phyloP scores from a whole-genome alignment of 2,797 vertebrate genomes.

The Danio kyathit region DNA sequence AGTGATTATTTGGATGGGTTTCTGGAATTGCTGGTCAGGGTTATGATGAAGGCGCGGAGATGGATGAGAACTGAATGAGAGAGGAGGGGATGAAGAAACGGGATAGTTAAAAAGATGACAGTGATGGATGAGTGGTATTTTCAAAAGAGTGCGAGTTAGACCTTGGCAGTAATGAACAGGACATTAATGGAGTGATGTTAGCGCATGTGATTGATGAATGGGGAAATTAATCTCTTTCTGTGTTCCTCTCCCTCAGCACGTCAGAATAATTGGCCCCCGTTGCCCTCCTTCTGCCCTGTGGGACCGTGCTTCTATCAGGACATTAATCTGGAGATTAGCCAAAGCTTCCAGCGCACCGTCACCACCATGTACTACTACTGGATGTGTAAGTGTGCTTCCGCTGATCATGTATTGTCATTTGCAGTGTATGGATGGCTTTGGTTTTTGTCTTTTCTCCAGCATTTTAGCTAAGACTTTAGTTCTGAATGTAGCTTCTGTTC shows the following conservation, averaged over 20 bases:
- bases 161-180: conserved; percentile 1
- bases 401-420: background rate
- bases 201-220: conserved; percentile 10
- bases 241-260: conserved; percentile 74
- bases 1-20: conserved; percentile 4
- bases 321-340: conserved; percentile 90
- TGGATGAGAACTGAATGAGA: background rate
- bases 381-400: conserved; percentile 86
- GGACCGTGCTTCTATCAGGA: conserved; percentile 98
- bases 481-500: background rate
- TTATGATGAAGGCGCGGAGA: background rate
- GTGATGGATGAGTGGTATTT: conserved; percentile 34
- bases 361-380: conserved; percentile 96
- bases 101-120: conserved; percentile 14
- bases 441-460: background rate
- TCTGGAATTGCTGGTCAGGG: background rate
- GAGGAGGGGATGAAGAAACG: conserved; percentile 13
- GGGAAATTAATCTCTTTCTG: conserved; percentile 20
- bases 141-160: background rate
- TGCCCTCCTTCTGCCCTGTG: conserved; percentile 92
- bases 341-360: conserved; percentile 92
- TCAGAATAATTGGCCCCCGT: conserved; percentile 94
- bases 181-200: conserved; percentile 47
- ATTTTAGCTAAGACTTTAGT: background rate
- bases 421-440: background rate